Evolutionary conservation across 2,888 invertebrate species (phyloP), one percentile per base, ranked within the genome.

Genomic region (Empis stercorea): DNA sequence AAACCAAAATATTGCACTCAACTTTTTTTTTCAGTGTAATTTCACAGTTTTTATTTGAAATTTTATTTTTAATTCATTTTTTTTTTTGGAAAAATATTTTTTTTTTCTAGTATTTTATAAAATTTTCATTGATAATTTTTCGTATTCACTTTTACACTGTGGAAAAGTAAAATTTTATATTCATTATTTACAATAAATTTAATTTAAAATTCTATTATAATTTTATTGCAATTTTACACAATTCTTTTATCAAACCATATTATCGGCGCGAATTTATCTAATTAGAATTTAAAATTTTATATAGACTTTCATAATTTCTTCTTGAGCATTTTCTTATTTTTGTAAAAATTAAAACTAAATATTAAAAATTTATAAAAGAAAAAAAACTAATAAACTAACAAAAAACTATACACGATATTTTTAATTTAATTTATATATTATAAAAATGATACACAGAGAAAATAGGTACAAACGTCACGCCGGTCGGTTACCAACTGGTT

Each of bases 401-500:
- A n/a, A n/a, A n/a, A n/a, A n/a, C n/a, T n/a, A n/a, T n/a, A n/a
- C n/a, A n/a, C n/a, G n/a, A n/a, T n/a, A n/a, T n/a, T n/a, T n/a
- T n/a, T n/a, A 51, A 49, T 51, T 44, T 41, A 44, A 45, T 49
- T 48, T 48, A 32, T 48, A 32, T 50, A 45, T 53, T 46, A 53
- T 44, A 48, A 44, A 53, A 45, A 48, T 43, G 16, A 50, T 54
- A 49, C 52, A 51, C 46, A 51, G 46, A 55, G 53, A 52, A 52
- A 54, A 51, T 54, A 52, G 68, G 66, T 63, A 67, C 63, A 65
- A 66, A 68, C 66, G 64, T 61, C 65, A 66, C 68, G 68, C 68
- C 68, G 68, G 68, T 68, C 68, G 66, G 62, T 64, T 65, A 58
- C 63, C 61, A 66, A 68, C 68, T 68, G 68, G 64, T 64, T 66